Evolutionary conservation across 2,888 invertebrate genomes (phyloP), one percentile per base, ranked within the genome.

Genomic region (Drosophila kanekoi): DNA sequence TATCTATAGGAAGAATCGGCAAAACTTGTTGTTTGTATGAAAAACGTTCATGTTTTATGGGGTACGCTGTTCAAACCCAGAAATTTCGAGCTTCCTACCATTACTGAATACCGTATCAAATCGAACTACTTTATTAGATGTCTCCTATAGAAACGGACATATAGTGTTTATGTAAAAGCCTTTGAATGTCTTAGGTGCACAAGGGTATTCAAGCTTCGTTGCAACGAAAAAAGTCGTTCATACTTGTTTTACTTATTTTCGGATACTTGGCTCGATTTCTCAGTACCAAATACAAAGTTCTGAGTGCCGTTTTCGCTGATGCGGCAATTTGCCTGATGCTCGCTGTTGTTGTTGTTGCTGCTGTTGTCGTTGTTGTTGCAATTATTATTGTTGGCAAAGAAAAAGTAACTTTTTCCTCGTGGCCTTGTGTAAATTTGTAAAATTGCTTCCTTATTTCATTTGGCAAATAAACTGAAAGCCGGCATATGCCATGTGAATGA

Each of bases 391-490:
- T 63, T 70, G 75, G 59, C 79, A 78, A 58, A 52, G 60, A 66
- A 82, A 71, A 74, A 49, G 58, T 61, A 73, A 77, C 66, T 61
- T 66, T 58, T 51, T 37, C 28, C 49, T 56, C 8, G 20, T 64
- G 57, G 63, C 38, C 66, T 62, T 74, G 65, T 85, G 89, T 89
- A 84, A 85, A 85, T 89, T 85, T 89, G 89, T 72, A 77, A 85
- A 85, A 84, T 89, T 89, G 77, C 85, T 85, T 89, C 87, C 89
- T 89, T 89, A 85, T 85, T 85, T 89, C 87, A 73, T 88, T 85
- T 84, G 77, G 82, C 85, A 87, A 89, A 85, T 85, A 85, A 85
- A 84, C 82, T 59, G 65, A 53, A 28, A 57, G 49, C 14, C 48
- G 58, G 52, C 78, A 77, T 77, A 63, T 75, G 78, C 68, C 67